Percentiles rank a stretch among this genome's conserved stretches.
Conservation (phyloP, 2,888 invertebrate genomes). For the Trypoxylon attenuatum region DNA sequence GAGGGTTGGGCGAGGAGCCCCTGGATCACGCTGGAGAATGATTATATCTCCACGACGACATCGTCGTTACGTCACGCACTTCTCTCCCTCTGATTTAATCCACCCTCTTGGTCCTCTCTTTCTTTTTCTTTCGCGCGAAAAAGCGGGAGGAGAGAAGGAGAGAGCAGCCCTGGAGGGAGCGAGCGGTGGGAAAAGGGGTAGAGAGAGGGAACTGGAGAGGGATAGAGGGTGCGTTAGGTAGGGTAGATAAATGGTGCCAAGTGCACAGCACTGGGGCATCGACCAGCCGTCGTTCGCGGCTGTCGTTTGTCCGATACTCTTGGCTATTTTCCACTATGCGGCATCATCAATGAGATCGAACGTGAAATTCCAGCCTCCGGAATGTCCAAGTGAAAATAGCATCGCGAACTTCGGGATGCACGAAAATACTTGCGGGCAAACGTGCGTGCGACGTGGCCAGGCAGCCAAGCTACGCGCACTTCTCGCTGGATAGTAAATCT, state of each 20-base stretch:
- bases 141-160: conserved; percentile 11
- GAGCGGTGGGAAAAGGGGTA: conserved; percentile 7
- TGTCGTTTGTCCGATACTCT: conserved; percentile 49
- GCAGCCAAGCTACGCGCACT: too few species aligned
- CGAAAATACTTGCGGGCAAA: conserved; percentile 2
- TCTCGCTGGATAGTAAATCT: too few species aligned
- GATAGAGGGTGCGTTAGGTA: conserved; percentile 37
- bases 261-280: conserved; percentile 67
- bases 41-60: conserved; percentile 25
- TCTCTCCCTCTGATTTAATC: conserved; percentile 48
- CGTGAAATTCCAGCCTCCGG: background rate
- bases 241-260: conserved; percentile 67
- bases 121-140: background rate
- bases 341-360: background rate
- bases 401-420: background rate
- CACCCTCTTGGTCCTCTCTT: conserved; percentile 28
- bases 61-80: conserved; percentile 34
- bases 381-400: conserved; percentile 3
- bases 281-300: conserved; percentile 55
- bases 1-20: too few species aligned
- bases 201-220: conserved; percentile 14
- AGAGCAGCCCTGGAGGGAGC: conserved; percentile 1
- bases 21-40: too few species aligned
- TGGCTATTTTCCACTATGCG: conserved; percentile 41
- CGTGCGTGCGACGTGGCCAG: background rate